phyloP scores from a whole-genome alignment of 2,113 vertebrate species.

The Prolemur simus region DNA sequence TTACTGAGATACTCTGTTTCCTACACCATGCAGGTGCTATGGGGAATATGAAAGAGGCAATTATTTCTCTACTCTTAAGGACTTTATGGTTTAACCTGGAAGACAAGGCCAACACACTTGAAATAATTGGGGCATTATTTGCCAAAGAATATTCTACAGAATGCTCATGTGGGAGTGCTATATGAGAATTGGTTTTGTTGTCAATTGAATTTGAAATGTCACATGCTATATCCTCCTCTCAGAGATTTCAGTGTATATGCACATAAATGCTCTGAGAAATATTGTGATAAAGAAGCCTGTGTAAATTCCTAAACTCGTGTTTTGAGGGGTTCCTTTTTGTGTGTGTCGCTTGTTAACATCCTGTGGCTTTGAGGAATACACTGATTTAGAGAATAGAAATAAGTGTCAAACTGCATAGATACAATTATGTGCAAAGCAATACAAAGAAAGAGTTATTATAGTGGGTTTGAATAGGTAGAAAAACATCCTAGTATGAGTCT shows the following conservation, averaged over 20 bases:
- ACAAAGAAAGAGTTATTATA: neutral
- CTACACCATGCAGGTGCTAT: neutral
- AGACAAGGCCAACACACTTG: neutral
- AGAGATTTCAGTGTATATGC: neutral
- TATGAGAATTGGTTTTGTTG: neutral
- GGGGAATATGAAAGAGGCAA: neutral
- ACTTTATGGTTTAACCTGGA: slow-evolving; percentile 41
- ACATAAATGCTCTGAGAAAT: neutral
- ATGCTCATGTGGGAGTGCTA: neutral
- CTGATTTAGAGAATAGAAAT: slow-evolving; percentile 21
- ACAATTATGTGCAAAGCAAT: neutral
- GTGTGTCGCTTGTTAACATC: neutral
- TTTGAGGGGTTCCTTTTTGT: neutral
- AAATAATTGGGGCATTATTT: neutral
- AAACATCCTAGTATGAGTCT: neutral
- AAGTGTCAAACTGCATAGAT: neutral
- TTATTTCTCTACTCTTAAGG: neutral
- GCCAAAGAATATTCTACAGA: neutral
- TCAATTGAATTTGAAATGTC: slow-evolving; percentile 31
- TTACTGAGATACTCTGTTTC: neutral
- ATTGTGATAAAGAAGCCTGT: neutral
- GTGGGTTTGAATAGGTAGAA: neutral
- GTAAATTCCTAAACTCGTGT: neutral
- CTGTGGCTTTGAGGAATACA: neutral
- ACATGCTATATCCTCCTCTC: neutral